Conservation (phyloP, 2,113 vertebrate species). For the Tetraodon nigroviridis region DNA sequence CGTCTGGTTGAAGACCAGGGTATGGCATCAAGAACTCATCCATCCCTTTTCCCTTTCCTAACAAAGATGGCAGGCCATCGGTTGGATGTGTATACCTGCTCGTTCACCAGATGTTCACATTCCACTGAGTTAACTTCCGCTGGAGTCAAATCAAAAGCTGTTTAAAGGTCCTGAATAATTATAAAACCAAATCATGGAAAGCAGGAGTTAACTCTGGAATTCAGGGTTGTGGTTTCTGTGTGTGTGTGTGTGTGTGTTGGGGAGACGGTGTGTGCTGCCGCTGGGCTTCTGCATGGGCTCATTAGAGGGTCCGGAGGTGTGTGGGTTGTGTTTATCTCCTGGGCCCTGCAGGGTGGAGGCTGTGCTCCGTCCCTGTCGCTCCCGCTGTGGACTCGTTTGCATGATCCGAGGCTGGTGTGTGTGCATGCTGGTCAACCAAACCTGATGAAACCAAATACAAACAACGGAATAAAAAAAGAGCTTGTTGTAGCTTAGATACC, state of each 20-base stretch:
- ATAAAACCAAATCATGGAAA: too few species aligned
- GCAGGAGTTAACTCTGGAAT: conserved; percentile 64
- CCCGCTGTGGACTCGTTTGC: conserved; percentile 55
- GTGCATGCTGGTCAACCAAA: conserved; percentile 70
- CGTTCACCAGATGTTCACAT: conserved; percentile 59
- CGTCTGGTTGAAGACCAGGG: conserved; percentile 52
- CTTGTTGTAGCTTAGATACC: conserved; percentile 36
- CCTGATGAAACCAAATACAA: conserved; percentile 69
- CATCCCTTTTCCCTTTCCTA: conserved; percentile 40
- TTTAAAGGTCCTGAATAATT: conserved; percentile 8
- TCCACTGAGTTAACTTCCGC: conserved; percentile 68
- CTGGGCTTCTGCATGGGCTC: conserved; percentile 68
- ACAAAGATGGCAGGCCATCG: conserved; percentile 30
- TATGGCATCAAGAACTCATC: conserved; percentile 58
- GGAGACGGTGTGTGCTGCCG: conserved; percentile 15
- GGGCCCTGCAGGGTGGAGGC: conserved; percentile 46
- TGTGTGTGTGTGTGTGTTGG: conserved; percentile 28
- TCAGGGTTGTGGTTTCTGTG: conserved; percentile 53
- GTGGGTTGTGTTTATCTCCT: conserved; percentile 49
- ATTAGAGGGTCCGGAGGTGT: conserved; percentile 45
- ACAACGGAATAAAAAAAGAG: conserved; percentile 16
- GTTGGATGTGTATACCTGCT: conserved; percentile 62
- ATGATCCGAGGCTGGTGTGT: conserved; percentile 64
- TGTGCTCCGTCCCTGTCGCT: conserved; percentile 51
- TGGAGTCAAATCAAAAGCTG: not conserved